Percentiles rank a stretch among this genome's conserved stretches.
Conservation (phyloP, 2,888 invertebrate genomes). For the Ennomos erosarius region DNA sequence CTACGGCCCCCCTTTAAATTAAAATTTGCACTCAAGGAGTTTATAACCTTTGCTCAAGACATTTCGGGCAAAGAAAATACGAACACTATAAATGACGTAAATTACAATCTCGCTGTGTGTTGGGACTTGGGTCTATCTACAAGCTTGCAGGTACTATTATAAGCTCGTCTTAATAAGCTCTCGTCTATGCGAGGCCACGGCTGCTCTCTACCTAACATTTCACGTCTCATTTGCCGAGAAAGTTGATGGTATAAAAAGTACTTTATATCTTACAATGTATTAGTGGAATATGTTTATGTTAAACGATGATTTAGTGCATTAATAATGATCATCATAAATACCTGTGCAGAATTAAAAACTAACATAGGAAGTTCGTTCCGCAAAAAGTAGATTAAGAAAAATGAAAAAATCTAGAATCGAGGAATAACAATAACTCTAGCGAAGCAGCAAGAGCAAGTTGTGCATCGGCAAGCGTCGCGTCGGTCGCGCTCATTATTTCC, state of each 20-base stretch:
- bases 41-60: constrained; percentile 31
- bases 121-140: constrained; percentile 32
- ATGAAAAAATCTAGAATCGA: constrained; percentile 56
- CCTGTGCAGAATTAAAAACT: constrained; percentile 31
- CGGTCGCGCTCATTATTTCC: constrained; percentile 79
- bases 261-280: constrained; percentile 6
- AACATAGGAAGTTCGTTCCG: constrained; percentile 37
- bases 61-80: constrained; percentile 28
- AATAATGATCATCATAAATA: too few relatives aligned
- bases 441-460: constrained; percentile 61
- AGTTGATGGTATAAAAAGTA: constrained; percentile 23
- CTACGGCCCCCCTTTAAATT: constrained; percentile 36
- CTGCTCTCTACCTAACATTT: constrained; percentile 49
- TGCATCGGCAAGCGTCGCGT: constrained; percentile 51
- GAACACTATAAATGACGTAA: constrained; percentile 27
- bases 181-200: constrained; percentile 60
- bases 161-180: constrained; percentile 62
- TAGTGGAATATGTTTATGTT: not conserved
- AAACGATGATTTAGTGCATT: too few relatives aligned
- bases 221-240: constrained; percentile 50
- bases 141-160: constrained; percentile 42
- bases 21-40: constrained; percentile 35
- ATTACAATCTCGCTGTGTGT: constrained; percentile 23
- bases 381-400: constrained; percentile 53
- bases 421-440: constrained; percentile 65